Evolutionary conservation across 2,888 invertebrate species (phyloP), one percentile per base, ranked within the genome.

Genomic region (Vannuccia rotundouncinata): DNA sequence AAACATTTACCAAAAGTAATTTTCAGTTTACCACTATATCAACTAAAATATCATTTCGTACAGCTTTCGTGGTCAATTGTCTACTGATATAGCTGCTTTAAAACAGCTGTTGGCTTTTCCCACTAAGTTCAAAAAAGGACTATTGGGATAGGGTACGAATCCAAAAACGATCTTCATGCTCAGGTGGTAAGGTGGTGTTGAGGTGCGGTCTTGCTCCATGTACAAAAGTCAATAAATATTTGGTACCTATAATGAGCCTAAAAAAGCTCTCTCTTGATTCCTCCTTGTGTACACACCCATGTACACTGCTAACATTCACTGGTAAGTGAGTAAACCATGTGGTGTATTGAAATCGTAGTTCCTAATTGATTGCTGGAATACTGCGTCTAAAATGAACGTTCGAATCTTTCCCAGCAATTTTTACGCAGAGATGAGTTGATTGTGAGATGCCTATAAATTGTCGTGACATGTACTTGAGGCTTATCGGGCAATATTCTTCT

Each of bases 141-240:
- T 73, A 22, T 73, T 10, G 27, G 74, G 74, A 73, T 73, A 22
- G 74, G 74, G 74, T 73, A 73, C 29, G 74, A 22, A 73, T 27
- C 13, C n/a, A 28, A 28, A 73, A 73, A 22, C 10, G 27, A 73
- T 73, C 27, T 73, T 73, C 74, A 73, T 73, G 74, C 29, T 73
- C 74, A n/a, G 22, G 74, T 73, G 74, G 74, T 27, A 73, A 13
- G 5, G 74, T 73, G n/a, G 74, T 73, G 27, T 73, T 73, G 27
- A 73, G 74, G 27, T 73, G 74, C 74, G 74, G 74, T 73, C 74
- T 22, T 22, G 74, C 74, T 73, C 74, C 74, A 73, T 73, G 17
- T 45, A 5, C 5, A 17, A 17, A 13, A 17, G 45, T 45, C 45
- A 45, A 45, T 45, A 45, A 45, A 45, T 5, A 45, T 45, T 45